Base-by-base conservation (phyloP, 2,888 invertebrate species). In the Caenorhabditis sp. region DNA sequence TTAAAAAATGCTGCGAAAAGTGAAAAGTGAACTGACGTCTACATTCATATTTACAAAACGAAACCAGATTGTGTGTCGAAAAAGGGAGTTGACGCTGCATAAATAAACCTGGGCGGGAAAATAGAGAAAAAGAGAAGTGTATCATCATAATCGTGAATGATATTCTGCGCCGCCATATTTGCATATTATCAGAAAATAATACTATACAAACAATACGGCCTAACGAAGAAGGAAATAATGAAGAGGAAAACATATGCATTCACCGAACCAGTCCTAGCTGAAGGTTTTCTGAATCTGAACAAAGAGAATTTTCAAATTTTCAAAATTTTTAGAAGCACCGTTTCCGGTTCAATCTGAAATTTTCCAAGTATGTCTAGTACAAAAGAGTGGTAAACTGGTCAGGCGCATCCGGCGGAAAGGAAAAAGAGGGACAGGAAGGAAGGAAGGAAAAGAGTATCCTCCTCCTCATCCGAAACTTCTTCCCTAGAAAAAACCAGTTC, bases 31-130 rank as follows among this genome's bases (percentile, higher is more conserved):
- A 35, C 4, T 35, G 35, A 35, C 35, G 13, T 35, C 11, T 35
- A 9, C 35, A 9, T 9, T 20, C 20, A 46, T 46, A 46, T 30
- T 30, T 48, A 48, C 48, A 48, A 48, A 48, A 26, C 48, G 48
- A 48, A 48, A 48, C 48, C 48, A 48, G 48, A 48, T 48, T 48
- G 48, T 48, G 15, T 48, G 48, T 35, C n/a, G n/a, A n/a, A n/a
- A n/a, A n/a, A n/a, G n/a, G n/a, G n/a, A n/a, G n/a, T 35, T 35
- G 11, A 35, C 35, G 35, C 35, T 48, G 48, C 26, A 48, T 48
- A 48, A 48, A 48, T 48, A 48, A 48, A 48, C 48, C 48, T n/a
- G 26, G 13, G 24, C 20, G 35, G 35, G 22, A 43, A 43, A 20
- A 22, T 20, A 22, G 20, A 43, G 43, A 22, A 22, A 7, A 27